Evolutionary conservation across 2,797 vertebrate species (phyloP).

Genomic region (Antennarius maculatus): DNA sequence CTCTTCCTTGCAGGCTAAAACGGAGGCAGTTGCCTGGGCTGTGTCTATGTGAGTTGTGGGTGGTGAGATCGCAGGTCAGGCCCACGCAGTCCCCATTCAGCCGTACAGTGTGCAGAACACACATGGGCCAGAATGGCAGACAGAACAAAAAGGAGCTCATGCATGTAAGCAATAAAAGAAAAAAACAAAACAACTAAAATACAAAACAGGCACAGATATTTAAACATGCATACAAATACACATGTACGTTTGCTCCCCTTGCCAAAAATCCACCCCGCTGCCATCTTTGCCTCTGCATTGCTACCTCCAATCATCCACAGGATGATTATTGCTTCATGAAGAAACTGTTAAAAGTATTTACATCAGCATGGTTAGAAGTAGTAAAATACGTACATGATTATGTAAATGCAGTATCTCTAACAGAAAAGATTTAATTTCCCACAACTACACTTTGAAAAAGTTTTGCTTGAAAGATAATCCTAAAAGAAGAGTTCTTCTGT

Average conservation of each 20-base stretch:
- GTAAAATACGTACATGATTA: background rate
- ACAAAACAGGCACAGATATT: conserved; percentile 17
- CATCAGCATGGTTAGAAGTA: background rate
- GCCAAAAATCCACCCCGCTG: conserved; percentile 17
- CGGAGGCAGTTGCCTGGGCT: conserved; percentile 48
- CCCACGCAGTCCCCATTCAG: conserved; percentile 82
- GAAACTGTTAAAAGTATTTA: background rate
- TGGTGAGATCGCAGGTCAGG: conserved; percentile 80
- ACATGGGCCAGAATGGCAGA: conserved; percentile 64
- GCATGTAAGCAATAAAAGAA: conserved; percentile 28
- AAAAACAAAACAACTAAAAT: conserved; percentile 16
- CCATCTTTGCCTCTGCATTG: conserved; percentile 25
- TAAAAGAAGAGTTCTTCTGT: background rate
- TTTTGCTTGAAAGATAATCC: background rate
- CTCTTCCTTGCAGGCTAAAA: conserved; percentile 52
- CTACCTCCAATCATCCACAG: conserved; percentile 42
- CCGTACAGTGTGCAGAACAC: conserved; percentile 67
- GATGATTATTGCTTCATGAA: conserved; percentile 31
- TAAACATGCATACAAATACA: conserved; percentile 9
- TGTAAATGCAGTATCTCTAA: background rate
- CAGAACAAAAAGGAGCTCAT: conserved; percentile 60
- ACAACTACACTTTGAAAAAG: background rate
- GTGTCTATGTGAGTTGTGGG: conserved; percentile 71
- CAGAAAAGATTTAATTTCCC: conserved; percentile 7
- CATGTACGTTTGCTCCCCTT: conserved; percentile 10